A percentile compares a stretch with the other conserved stretches of the same genome.
phyloP scores from a whole-genome alignment of 2,888 invertebrate genomes.

The Dicranocentrus wangi region DNA sequence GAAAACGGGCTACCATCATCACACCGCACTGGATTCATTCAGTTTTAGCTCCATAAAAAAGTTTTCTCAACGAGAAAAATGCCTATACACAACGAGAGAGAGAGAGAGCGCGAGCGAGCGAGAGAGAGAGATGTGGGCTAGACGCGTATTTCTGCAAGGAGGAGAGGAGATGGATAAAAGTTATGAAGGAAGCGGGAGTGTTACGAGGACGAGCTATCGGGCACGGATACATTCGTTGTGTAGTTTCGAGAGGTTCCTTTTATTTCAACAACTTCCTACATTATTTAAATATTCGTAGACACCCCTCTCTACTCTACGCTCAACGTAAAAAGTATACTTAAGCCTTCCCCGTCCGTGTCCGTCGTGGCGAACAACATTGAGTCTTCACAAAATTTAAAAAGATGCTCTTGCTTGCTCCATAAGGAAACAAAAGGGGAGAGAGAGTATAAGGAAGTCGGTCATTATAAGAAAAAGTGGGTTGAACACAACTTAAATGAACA shows the following conservation, averaged over 20 bases:
- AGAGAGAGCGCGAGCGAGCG: background rate
- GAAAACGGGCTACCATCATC: constrained; percentile 14
- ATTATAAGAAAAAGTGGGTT: background rate
- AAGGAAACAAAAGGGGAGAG: background rate
- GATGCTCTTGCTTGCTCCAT: background rate
- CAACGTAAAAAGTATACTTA: background rate
- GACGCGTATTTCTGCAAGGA: background rate
- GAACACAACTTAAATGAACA: too few species aligned
- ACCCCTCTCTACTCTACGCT: background rate
- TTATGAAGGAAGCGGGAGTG: background rate
- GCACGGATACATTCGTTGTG: background rate
- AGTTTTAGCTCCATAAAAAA: constrained; percentile 10
- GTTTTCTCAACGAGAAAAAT: constrained; percentile 17
- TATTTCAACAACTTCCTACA: constrained; percentile 13
- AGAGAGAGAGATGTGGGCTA: background rate
- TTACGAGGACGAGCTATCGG: background rate
- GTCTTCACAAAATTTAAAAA: background rate
- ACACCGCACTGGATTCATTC: constrained; percentile 13
- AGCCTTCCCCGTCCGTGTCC: too few species aligned
- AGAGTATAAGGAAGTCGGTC: constrained; percentile 9
- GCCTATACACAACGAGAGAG: background rate
- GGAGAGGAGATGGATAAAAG: background rate
- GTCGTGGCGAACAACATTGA: too few species aligned
- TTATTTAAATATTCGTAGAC: background rate
- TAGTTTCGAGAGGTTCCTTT: background rate